Percentiles rank a stretch among this genome's conserved stretches.
These are phyloP conservation scores for Pelmatolapia mariae DNA, from an alignment of 2,113 vertebrate genomes.

Conservation along the genomic window DNA sequence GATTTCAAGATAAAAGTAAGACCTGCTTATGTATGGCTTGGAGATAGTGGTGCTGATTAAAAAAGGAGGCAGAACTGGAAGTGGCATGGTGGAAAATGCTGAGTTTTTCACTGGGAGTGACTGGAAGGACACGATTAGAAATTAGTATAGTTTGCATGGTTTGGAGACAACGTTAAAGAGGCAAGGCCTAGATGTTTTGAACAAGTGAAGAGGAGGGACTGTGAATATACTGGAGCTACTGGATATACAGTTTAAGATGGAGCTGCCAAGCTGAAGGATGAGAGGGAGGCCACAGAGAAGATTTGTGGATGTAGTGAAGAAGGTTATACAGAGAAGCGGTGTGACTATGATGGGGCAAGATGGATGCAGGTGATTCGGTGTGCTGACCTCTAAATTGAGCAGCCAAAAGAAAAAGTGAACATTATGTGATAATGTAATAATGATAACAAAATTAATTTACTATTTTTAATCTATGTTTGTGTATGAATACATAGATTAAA, in stretches of 20 bases:
- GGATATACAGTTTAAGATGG: neutral
- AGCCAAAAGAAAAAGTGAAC: neutral
- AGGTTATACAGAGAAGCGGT: neutral
- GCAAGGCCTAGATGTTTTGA: neutral
- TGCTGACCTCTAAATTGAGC: neutral
- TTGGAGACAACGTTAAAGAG: neutral
- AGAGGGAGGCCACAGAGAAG: neutral
- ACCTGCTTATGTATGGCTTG: neutral
- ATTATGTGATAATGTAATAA: neutral
- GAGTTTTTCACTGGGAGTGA: neutral
- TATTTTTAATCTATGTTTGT: neutral
- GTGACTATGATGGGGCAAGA: neutral
- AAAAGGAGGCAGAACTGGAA: neutral
- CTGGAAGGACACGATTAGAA: neutral
- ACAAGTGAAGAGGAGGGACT: neutral
- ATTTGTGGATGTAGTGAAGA: neutral
- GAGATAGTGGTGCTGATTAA: neutral
- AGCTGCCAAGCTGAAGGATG: neutral
- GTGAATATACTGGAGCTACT: neutral
- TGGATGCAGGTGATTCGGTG: neutral
- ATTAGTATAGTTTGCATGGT: neutral
- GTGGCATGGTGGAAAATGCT: neutral
- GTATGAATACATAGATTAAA: neutral
- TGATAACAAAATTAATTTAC: neutral
- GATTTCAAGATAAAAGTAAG: neutral